Evolutionary conservation across 53 echinoderm and acorn worm species (phyloP), one percentile per base, ranked within the genome.

Genomic region (Stichopus horrens): DNA sequence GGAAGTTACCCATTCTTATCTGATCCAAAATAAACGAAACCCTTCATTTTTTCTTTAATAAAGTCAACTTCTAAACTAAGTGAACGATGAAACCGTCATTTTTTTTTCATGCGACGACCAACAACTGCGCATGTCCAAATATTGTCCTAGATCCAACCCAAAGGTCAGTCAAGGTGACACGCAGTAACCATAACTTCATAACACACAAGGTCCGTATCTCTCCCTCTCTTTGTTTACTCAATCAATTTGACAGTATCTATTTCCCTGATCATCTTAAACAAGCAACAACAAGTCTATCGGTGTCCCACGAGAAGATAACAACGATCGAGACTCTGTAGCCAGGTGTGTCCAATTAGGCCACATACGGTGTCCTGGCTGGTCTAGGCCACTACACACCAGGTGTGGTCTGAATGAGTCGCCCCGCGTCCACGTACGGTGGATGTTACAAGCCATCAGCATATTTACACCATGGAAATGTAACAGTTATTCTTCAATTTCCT

Each of bases 91-190:
- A 37, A 37, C 37, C 1, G 2, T 37, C 37, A 37, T 37, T 37
- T 37, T 37, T 37, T 37, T 37, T 37, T 37, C 0, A 37, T 1
- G 37, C 2, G 37, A 37, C 22, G 81, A 81, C 81, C 81, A 81
- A 81, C 81, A 56, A 81, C 81, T 55, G 81, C 81, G 81, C 81
- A 81, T 81, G 81, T 81, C 81, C 22, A 81, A 81, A 81, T 81
- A 81, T 81, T 81, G 81, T 81, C 81, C 56, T 56, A 81, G 81
- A 81, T 81, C 57, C 58, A 21, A 21, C 58, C 37, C 37, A 52
- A 56, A 81, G 81, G 81, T 81, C 81, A 81, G 81, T 23, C 81
- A 56, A 81, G 81, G 81, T 81, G 58, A 81, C 56, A 18, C 57
- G 4, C 57, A 57, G 14, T 20, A 57, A 81, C 81, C 21, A 81